Evolutionary conservation across 2,888 invertebrate species (phyloP), one percentile per base, ranked within the genome.

Genomic region (Aquatica leii): DNA sequence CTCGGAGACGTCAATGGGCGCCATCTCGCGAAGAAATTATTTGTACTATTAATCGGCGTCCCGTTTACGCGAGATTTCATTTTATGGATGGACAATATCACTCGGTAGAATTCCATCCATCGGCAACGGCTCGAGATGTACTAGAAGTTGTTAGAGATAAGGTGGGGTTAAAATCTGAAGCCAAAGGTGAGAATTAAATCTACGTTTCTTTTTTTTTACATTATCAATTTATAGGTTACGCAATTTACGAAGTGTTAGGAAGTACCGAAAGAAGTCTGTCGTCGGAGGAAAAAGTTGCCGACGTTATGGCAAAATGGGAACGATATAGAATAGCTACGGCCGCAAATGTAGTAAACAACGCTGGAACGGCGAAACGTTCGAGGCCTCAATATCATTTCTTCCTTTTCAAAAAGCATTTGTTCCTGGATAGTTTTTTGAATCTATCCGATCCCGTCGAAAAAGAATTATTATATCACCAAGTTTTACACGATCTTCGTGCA

Each of bases 301-400:
- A 97, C 81, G 95, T 96, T 17, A 92, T 97, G 86, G 95, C 96
- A 3, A 92, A 95, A 77, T 97, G 97, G 97, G 97, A 97, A 82
- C 87, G 93, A 71, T 94, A 94, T 69, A 86, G 93, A 62, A 87
- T 88, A 53, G 89, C 91, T 0, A 88, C 89, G 34, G 88, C 89
- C 11, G 85, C 88, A 49, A 85, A 74, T 48, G 73, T 75, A 1
- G 69, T 76, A 5, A 77, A 74, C 51, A 77, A 70, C 62, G 72
- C 76, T 1, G 75, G 74, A 73, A 83, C 80, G 73, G 79, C 71
- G 0, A 79, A 79, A 63, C 71, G 79, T 58, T 70, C 78, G 17
- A 74, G 79, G 37, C 84, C 85, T 5, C 85, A 85, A 67, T 88
- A 89, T 73, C 88, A 89, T 73, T 86, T 90, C 73, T 90, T 90